phyloP scores from a whole-genome alignment of 2,797 vertebrate genomes.

The Thripadectes ignobilis region DNA sequence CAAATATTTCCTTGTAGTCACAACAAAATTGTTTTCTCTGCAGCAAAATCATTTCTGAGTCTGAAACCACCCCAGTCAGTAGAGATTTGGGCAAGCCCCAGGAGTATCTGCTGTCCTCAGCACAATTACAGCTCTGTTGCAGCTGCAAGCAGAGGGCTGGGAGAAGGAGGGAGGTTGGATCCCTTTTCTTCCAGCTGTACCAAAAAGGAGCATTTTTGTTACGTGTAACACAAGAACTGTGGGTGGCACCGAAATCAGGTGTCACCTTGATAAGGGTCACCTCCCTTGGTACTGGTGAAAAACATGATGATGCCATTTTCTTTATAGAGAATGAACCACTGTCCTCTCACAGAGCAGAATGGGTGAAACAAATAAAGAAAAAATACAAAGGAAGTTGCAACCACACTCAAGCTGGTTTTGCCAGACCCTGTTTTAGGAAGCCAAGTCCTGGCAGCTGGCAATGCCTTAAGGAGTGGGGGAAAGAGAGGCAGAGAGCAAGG shows the following conservation, averaged over 20 bases:
- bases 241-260: neutral
- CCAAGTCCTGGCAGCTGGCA: neutral
- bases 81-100: constrained; percentile 9
- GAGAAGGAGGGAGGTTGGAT: neutral
- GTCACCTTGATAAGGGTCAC: constrained; percentile 13
- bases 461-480: neutral
- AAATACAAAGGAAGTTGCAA: neutral
- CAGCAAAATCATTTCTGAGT: neutral
- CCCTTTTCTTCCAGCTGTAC: neutral
- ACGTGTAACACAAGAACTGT: neutral
- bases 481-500: neutral
- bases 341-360: neutral
- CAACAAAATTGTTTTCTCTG: neutral
- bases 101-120: constrained; percentile 16
- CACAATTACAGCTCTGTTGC: constrained; percentile 38
- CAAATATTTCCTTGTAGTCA: constrained; percentile 2
- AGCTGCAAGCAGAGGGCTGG: neutral
- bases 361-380: neutral
- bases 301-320: neutral
- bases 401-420: neutral
- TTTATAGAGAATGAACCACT: neutral
- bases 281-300: neutral
- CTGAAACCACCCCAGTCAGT: neutral
- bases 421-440: neutral
- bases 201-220: constrained; percentile 23